Percentiles rank a stretch among this genome's conserved stretches.
phyloP scores from a whole-genome alignment of 2,113 vertebrate genomes.

The Oplegnathus fasciatus region DNA sequence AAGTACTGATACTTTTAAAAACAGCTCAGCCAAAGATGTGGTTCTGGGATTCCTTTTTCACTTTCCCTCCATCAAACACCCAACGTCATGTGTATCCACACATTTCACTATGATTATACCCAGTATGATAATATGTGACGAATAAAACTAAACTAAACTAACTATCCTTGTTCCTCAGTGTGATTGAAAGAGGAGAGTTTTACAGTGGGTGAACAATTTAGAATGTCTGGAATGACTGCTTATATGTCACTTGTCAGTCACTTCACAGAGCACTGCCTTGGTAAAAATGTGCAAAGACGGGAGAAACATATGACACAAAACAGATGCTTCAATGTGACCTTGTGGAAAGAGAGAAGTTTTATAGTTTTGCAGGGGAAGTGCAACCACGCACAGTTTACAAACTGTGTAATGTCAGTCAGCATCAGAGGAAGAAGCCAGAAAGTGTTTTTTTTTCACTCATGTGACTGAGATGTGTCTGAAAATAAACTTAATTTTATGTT shows the following conservation, averaged over 20 bases:
- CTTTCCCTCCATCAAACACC: not conserved
- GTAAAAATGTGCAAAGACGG: not conserved
- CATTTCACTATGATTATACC: too few species aligned
- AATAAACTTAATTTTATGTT: not conserved
- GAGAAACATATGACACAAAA: not conserved
- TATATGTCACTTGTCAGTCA: conserved; percentile 1
- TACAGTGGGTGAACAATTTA: not conserved
- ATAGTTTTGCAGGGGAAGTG: not conserved
- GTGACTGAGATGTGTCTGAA: not conserved
- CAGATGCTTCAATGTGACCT: not conserved
- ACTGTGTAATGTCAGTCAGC: not conserved
- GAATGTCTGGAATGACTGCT: not conserved
- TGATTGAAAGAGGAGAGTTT: not conserved
- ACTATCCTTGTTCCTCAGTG: not conserved
- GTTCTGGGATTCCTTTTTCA: not conserved
- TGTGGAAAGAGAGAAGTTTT: not conserved
- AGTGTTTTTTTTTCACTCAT: not conserved
- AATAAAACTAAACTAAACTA: too few species aligned
- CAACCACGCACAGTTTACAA: not conserved
- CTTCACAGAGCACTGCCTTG: not conserved
- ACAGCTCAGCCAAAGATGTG: not conserved
- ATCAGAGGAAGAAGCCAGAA: not conserved
- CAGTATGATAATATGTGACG: too few species aligned
- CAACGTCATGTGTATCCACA: not conserved
- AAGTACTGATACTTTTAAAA: not conserved